Conservation (phyloP, 2,797 vertebrate genomes). For the Fistularia commersonii region DNA sequence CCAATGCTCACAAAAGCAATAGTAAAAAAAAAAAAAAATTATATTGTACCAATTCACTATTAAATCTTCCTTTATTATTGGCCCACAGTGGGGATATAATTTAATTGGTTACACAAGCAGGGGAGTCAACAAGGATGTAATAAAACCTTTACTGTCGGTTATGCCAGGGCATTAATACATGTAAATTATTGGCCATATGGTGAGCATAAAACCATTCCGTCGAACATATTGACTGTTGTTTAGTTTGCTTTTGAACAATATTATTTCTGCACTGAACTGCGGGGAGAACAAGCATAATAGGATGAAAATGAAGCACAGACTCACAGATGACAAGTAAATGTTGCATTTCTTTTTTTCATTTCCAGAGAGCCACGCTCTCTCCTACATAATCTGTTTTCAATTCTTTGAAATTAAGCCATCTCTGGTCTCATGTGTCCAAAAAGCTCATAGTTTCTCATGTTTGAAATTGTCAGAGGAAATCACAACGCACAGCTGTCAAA, state of each 20-base stretch:
- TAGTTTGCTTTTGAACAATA: constrained; percentile 27
- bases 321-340: background rate
- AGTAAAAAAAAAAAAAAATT: too few species aligned
- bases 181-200: constrained; percentile 18
- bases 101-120: constrained; percentile 10
- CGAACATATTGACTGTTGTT: constrained; percentile 9
- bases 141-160: constrained; percentile 15
- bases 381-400: constrained; percentile 23
- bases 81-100: constrained; percentile 16
- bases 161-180: constrained; percentile 15
- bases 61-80: background rate
- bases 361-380: background rate
- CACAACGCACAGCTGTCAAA: constrained; percentile 32
- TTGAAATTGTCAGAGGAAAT: constrained; percentile 29
- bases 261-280: constrained; percentile 3
- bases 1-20: background rate
- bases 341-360: too few species aligned
- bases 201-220: constrained; percentile 17
- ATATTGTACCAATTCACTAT: background rate
- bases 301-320: background rate
- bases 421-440: constrained; percentile 8
- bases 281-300: background rate
- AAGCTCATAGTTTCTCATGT: constrained; percentile 28
- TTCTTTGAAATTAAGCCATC: constrained; percentile 24
- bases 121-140: constrained; percentile 8